These are phyloP conservation scores for Microctonus brassicae DNA, from an alignment of 2,888 invertebrate genomes.

Conservation along the genomic window DNA sequence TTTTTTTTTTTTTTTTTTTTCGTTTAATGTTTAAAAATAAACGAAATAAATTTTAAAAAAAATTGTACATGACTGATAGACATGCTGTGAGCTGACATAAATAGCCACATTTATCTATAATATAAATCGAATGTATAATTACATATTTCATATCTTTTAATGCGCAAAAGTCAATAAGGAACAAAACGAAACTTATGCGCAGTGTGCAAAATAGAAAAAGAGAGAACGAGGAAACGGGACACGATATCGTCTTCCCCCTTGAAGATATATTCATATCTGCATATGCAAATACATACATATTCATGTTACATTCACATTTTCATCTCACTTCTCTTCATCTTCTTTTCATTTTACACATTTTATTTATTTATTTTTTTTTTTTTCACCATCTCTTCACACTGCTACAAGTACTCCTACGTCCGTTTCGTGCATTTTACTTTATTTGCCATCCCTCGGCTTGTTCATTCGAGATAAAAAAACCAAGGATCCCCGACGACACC, in stretches of 20 bases:
- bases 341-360: background rate
- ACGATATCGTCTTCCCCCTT: background rate
- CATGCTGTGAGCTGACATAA: background rate
- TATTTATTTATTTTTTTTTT: background rate
- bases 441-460: no score
- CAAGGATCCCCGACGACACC: slow-evolving; percentile 27
- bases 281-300: background rate
- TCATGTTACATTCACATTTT: background rate
- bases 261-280: background rate
- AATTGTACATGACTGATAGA: background rate
- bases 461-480: background rate
- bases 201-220: background rate
- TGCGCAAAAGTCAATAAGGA: background rate
- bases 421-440: background rate
- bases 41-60: no score
- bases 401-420: background rate
- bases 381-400: background rate
- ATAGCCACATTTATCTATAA: background rate
- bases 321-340: background rate
- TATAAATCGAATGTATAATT: no score
- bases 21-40: no score
- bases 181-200: background rate
- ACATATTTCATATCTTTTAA: no score
- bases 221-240: slow-evolving; percentile 1
- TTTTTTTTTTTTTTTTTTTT: no score